Evolutionary conservation across 2,888 invertebrate species (phyloP), one percentile per base, ranked within the genome.

Genomic region (Apamea anceps): DNA sequence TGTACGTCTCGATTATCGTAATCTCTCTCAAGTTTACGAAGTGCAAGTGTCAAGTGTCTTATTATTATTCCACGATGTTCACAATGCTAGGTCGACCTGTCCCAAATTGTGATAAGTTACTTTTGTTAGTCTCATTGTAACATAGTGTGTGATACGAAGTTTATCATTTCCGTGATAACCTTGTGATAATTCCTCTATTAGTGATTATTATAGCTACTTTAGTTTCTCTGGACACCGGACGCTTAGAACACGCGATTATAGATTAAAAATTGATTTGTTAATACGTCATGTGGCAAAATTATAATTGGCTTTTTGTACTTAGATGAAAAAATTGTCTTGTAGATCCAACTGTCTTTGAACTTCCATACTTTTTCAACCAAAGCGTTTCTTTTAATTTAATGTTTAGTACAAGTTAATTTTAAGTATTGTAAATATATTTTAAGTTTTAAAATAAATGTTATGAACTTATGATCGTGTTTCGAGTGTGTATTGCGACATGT

Each of bases 161-260:
- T 85, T 85, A 86, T 89, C 89, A 89, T 87, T 88, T 84, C 83
- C 87, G 92, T 94, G 96, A 95, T 96, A 94, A 94, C 95, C 95
- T 95, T 95, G 95, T 95, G 96, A 95, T 95, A 95, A 89, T 90
- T 93, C 92, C 90, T 93, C 91, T 91, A 91, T 90, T 92, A 92
- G 91, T 91, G 87, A 88, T 91, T 91, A 87, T 90, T 88, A 88
- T 91, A 90, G 54, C 42, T 91, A 93, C 87, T 89, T 84, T 93
- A 94, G 94, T 93, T 94, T 93, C 90, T 91, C 90, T 93, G 91
- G 92, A 93, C 91, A 91, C 91, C 85, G 93, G 93, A 92, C 94
- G 95, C 93, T 92, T 96, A 95, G 96, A 96, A 96, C 96, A 96
- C 96, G 96, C 96, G 96, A 95, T 95, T 82, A 91, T 92, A 92